phyloP scores from a whole-genome alignment of 2,888 invertebrate species.

The Eristalinus sepulchralis region DNA sequence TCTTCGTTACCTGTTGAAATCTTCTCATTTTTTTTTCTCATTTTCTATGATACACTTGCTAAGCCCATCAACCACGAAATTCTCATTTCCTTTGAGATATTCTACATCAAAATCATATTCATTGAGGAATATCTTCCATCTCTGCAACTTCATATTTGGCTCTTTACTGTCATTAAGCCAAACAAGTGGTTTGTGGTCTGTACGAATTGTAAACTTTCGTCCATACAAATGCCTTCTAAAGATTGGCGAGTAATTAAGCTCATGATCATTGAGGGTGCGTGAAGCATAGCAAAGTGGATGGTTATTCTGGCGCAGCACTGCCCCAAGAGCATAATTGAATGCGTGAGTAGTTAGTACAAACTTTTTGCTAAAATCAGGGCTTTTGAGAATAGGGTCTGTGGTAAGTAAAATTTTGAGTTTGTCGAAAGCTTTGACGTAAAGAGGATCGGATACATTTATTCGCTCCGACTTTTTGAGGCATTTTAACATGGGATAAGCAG shows the following conservation, averaged over 20 bases:
- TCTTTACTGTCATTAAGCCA: conserved; percentile 73
- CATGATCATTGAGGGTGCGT: conserved; percentile 72
- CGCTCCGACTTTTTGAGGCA: conserved; percentile 53
- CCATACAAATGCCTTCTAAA: conserved; percentile 75
- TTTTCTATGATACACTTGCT: conserved; percentile 4
- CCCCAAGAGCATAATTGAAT: conserved; percentile 72
- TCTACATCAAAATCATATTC: conserved; percentile 74
- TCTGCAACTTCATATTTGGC: conserved; percentile 72
- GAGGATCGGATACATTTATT: conserved; percentile 50
- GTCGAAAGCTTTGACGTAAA: conserved; percentile 52
- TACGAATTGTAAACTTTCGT: conserved; percentile 73
- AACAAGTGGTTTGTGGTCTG: conserved; percentile 74
- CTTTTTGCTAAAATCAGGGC: conserved; percentile 63
- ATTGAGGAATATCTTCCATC: conserved; percentile 74
- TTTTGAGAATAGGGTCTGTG: conserved; percentile 45
- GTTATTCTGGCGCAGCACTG: conserved; percentile 73
- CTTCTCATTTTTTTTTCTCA: neutral
- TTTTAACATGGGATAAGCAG: conserved; percentile 56
- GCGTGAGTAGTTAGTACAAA: conserved; percentile 75
- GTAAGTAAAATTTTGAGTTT: conserved; percentile 52
- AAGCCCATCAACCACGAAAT: conserved; percentile 50
- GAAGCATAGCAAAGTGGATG: conserved; percentile 74
- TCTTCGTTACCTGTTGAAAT: no score
- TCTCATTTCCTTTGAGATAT: conserved; percentile 67
- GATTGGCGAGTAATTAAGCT: conserved; percentile 73